Conservation (phyloP, 2,113 vertebrate genomes). For the Epinephelus fuscoguttatus region DNA sequence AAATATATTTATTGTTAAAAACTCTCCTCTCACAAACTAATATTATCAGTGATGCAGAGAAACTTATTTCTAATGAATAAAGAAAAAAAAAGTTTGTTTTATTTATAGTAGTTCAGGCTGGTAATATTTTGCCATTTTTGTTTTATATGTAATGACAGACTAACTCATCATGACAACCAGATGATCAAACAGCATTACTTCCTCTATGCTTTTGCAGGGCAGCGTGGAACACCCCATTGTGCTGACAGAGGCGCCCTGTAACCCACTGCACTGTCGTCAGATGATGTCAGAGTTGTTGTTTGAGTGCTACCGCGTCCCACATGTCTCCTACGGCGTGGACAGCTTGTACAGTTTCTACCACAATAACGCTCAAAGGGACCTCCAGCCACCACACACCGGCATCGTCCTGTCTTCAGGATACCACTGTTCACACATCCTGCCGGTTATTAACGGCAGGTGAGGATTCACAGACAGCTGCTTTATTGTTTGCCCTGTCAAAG, state of each 20-base stretch:
- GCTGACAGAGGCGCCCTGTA: slow-evolving; percentile 85
- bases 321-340: slow-evolving; percentile 93
- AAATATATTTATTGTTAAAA: too few relatives aligned
- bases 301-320: slow-evolving; percentile 94
- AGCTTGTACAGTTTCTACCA: slow-evolving; percentile 93
- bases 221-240: slow-evolving; percentile 85
- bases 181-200: neutral
- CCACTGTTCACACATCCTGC: slow-evolving; percentile 95
- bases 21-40: too few relatives aligned
- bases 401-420: slow-evolving; percentile 94
- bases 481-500: neutral
- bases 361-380: slow-evolving; percentile 79
- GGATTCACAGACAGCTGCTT: slow-evolving; percentile 16
- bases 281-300: slow-evolving; percentile 94
- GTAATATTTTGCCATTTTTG: neutral
- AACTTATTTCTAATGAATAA: neutral
- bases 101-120: neutral
- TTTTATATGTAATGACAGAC: neutral
- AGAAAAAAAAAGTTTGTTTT: neutral
- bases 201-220: slow-evolving; percentile 55
- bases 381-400: slow-evolving; percentile 83
- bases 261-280: slow-evolving; percentile 87
- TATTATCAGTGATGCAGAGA: neutral
- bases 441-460: slow-evolving; percentile 94
- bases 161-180: neutral